Evolutionary conservation across 2,797 vertebrate genomes (phyloP), one percentile per base, ranked within the genome.

Genomic region (Balearica regulorum): DNA sequence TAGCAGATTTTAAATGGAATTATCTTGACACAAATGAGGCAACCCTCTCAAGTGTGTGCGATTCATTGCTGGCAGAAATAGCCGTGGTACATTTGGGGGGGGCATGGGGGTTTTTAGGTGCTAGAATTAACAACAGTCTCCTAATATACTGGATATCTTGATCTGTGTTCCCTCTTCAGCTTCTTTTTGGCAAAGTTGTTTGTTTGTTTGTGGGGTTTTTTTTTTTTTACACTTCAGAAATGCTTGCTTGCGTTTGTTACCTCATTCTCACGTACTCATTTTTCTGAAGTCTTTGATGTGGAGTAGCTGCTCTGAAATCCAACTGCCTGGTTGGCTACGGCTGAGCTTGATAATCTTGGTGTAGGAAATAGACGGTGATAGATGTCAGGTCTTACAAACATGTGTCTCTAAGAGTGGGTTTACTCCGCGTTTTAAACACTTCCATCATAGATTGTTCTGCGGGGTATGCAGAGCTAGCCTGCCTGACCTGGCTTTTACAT

Each of bases 231-330:
- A 6, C 21, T 55, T 73, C 37, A 41, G 55, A 83, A 79, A 22
- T 39, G 8, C 39, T 82, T 46, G 20, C 13, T 58, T 73, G 7
- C 31, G 15, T 76, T 57, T 61, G 22, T 58, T 69, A 39, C 37
- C 12, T 76, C 0, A 0, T 69, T 70, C 39, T 44, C 26, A 5
- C 25, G 33, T 66, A 20, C 28, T 91, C 5, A 0, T 68, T 81
- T 77, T 82, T 81, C 72, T 84, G 55, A 80, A 13, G 39, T 20
- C 29, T 85, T 77, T 83, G 79, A n/a, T 83, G 72, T 77, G 84
- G 55, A 25, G 6, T 85, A 90, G 54, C 65, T 64, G 55, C 35
- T 86, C 57, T 58, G 11, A 78, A 88, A 62, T 35, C 41, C 88
- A 37, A 0, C 39, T 53, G 39, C 68, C 43, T 83, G 55, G 9